Evolutionary conservation across 2,113 vertebrate genomes (phyloP), one percentile per base, ranked within the genome.

Genomic region (Mormoops blainvillei): DNA sequence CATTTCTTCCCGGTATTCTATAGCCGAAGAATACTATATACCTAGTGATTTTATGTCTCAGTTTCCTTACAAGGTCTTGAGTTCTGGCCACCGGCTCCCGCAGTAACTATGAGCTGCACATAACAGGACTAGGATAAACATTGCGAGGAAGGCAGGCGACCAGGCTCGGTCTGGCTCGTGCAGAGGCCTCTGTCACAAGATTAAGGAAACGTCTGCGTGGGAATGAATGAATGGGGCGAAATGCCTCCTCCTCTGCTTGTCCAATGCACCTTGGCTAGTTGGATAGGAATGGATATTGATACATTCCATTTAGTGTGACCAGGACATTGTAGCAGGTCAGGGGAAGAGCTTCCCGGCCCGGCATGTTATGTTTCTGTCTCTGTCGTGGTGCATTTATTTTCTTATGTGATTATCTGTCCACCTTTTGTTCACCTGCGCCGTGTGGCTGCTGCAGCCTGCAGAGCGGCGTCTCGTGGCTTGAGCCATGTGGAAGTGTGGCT

Each of bases 371-470:
- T 91, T 76, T 67, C n/a, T 28, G 26, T 26, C 43, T 89, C 70
- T 19, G 87, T 80, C 78, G 68, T n/a, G 28, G 77, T 48, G 36
- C 65, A 12, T 94, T 67, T 41, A 7, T 96, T 92, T 93, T 73
- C 96, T 96, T 96, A 78, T 18, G 77, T 92, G 87, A 96, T 82
- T 82, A 48, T 50, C 81, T 92, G 87, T 81, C 74, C 38, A 20
- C 90, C 58, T 95, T 65, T 50, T 94, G 73, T 85, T 95, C 82
- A 41, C 65, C 28, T 84, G 56, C 41, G 2, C 73, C 31, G 28
- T 36, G 26, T 41, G 52, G 56, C 45, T 54, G 63, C 74, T 54
- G 13, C 18, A 6, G 19, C 58, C 22, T 5, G 31, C 67, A 73
- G 67, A 91, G 83, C 81, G 82, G 76, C 88, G 76, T 65, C 80